Evolutionary conservation across 2,113 vertebrate genomes (phyloP), one percentile per base, ranked within the genome.

Genomic region (Aphyosemion australe): DNA sequence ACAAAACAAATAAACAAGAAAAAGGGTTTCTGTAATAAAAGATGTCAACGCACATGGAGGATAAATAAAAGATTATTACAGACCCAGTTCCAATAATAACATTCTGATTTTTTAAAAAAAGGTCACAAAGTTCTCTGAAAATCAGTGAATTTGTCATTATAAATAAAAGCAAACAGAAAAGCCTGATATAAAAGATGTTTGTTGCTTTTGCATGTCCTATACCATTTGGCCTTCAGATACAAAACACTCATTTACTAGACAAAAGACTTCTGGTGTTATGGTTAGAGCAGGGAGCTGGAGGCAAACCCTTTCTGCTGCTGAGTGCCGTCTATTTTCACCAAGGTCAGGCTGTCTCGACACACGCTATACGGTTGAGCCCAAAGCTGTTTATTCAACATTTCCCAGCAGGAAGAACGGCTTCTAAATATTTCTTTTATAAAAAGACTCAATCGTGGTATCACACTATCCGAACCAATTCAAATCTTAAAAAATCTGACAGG

Each of bases 221-320:
- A 60, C 14, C 61, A 1, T 48, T 31, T 32, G 8, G n/a, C 41
- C 41, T 60, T 61, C 50, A 59, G 31, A 62, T 37, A 66, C 12
- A 42, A 19, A 26, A 34, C 39, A 2, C 7, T 51, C 45, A 6
- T 10, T 14, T 43, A 32, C 60, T 50, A 41, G 16, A 10, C 43
- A 61, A 62, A 69, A 53, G 51, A 21, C 66, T 74, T 65, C 39
- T 75, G 65, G 51, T 75, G 26, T 76, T 63, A 41, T 54, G 65
- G 47, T 39, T 63, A 57, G 59, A 53, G 39, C 18, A n/a, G 67
- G 61, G 62, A 71, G 72, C 64, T 72, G 31, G 73, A 49, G 54
- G 58, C 21, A 20, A 46, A 65, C 54, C 42, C 34, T 61, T 58
- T 41, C 7, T 41, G 50, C 54, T 55, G 61, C 73, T 68, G 50